Percentiles rank a stretch among this genome's conserved stretches.
Evolutionary conservation across 2,888 invertebrate species (phyloP).

Genomic region (Scrobipalpa costella): DNA sequence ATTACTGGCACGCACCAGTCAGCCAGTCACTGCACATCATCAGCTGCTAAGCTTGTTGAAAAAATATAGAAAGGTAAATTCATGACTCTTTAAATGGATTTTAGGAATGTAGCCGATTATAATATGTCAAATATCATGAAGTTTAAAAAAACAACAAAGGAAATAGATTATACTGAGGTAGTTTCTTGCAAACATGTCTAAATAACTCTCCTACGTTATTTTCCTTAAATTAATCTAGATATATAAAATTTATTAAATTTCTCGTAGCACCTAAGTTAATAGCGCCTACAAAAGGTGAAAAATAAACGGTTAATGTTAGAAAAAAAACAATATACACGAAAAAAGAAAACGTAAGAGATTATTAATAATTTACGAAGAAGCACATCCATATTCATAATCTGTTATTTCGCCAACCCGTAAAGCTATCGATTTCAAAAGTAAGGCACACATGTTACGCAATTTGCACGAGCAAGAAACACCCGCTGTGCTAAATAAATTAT

Average conservation of each 20-base stretch:
- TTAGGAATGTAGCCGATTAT: not conserved
- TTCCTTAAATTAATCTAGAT: too few relatives aligned
- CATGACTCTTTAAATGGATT: not conserved
- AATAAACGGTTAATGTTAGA: not conserved
- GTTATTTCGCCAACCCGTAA: constrained; percentile 29
- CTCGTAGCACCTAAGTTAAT: too few relatives aligned
- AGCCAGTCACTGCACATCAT: constrained; percentile 1
- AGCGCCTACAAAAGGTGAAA: not conserved
- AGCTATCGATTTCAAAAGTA: constrained; percentile 55
- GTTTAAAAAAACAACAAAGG: not conserved
- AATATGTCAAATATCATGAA: too few relatives aligned
- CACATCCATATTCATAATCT: constrained; percentile 21
- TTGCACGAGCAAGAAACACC: constrained; percentile 67
- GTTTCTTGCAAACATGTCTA: too few relatives aligned
- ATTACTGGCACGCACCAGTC: constrained; percentile 61
- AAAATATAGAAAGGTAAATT: not conserved
- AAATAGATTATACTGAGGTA: not conserved
- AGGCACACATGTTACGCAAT: constrained; percentile 73
- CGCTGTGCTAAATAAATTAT: constrained; percentile 74
- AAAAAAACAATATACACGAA: not conserved
- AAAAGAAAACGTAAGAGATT: not conserved
- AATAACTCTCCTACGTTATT: too few relatives aligned
- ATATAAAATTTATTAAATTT: too few relatives aligned
- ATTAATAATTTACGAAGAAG: constrained; percentile 13
- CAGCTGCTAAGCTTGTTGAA: not conserved